Conservation (phyloP, 2,113 vertebrate species). For the Camelus dromedarius region DNA sequence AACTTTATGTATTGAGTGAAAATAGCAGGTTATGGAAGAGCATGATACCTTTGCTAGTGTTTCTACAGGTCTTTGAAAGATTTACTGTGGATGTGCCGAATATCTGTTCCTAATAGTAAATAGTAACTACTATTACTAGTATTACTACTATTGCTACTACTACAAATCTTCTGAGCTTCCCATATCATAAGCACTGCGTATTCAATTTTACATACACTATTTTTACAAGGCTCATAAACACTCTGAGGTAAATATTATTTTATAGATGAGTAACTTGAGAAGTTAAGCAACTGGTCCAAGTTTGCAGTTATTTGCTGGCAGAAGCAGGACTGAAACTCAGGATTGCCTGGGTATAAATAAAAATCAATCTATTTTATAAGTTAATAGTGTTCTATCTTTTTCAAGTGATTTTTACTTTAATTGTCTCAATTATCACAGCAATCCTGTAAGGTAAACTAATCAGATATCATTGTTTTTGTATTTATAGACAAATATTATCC, state of each 20-base stretch:
- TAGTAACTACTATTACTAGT: neutral
- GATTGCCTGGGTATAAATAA: neutral
- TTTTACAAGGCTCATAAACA: neutral
- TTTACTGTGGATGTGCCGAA: neutral
- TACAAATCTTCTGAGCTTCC: neutral
- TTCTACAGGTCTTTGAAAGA: neutral
- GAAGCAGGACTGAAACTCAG: neutral
- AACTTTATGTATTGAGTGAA: neutral
- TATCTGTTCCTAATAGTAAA: neutral
- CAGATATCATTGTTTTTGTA: neutral
- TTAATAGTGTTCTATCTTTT: neutral
- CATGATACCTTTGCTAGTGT: neutral
- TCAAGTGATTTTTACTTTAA: neutral
- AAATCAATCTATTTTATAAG: neutral
- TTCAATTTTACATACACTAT: neutral
- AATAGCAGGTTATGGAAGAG: neutral
- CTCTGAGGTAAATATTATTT: neutral
- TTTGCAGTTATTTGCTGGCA: neutral
- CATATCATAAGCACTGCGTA: neutral
- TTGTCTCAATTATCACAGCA: neutral
- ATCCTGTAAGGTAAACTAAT: neutral
- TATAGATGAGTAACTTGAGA: neutral
- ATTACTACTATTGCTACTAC: neutral
- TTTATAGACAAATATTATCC: neutral
- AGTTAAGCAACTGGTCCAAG: neutral